These are phyloP conservation scores for Corythornis cristatus DNA, from an alignment of 2,113 vertebrate genomes.

Conservation along the genomic window DNA sequence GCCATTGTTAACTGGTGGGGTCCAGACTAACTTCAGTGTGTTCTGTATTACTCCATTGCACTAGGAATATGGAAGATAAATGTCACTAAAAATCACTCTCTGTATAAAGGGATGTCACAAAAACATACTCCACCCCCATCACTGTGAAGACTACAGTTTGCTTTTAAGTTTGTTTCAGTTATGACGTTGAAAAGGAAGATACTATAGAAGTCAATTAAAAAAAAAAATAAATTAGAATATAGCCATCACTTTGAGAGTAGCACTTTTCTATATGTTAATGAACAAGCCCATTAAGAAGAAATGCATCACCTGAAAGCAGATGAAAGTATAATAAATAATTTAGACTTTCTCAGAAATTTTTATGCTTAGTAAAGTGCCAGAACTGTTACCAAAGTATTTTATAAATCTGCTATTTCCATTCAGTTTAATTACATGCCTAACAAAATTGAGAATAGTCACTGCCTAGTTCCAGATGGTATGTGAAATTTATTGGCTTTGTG, in stretches of 20 bases:
- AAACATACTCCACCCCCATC: background rate
- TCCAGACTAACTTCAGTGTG: background rate
- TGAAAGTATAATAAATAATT: background rate
- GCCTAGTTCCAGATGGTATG: background rate
- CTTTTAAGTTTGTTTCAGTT: background rate
- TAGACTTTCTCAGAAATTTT: background rate
- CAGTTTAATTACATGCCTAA: constrained; percentile 27
- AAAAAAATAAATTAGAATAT: background rate
- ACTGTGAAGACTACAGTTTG: background rate
- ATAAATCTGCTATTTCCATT: background rate
- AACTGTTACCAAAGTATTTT: constrained; percentile 1
- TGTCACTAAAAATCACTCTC: background rate
- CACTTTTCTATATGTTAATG: background rate
- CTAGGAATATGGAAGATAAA: background rate
- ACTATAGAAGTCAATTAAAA: background rate
- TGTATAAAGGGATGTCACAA: background rate
- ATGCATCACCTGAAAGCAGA: background rate
- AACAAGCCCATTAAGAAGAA: background rate
- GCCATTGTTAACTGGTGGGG: fast-evolving
- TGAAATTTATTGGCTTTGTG: background rate
- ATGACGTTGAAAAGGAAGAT: background rate
- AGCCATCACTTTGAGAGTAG: background rate
- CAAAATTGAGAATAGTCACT: background rate
- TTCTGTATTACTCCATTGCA: background rate
- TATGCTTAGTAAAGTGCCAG: background rate